Conservation (phyloP, 2,113 vertebrate genomes). For the Sapayoa aenigma region DNA sequence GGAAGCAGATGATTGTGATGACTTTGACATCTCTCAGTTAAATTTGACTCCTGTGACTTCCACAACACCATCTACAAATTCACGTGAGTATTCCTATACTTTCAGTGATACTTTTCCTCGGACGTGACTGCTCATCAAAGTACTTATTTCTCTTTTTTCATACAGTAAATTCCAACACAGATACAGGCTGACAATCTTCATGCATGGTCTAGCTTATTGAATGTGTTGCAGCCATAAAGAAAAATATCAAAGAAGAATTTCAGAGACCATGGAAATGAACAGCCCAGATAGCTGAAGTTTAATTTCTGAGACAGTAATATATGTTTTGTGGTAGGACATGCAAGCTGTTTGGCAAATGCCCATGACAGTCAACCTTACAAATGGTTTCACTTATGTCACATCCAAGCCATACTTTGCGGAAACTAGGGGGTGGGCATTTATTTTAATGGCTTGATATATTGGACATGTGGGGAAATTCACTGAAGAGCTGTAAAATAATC, state of each 20-base stretch:
- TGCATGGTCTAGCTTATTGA: neutral
- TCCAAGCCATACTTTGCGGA: neutral
- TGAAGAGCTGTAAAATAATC: neutral
- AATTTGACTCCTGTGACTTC: constrained; percentile 98
- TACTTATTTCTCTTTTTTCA: neutral
- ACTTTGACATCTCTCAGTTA: constrained; percentile 99
- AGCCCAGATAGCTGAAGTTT: neutral
- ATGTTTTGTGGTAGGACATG: neutral
- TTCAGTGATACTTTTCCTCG: neutral
- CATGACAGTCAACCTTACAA: neutral
- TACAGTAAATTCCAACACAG: neutral
- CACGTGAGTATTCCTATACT: constrained; percentile 82
- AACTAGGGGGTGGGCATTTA: neutral
- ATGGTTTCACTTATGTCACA: neutral
- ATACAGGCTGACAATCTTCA: neutral
- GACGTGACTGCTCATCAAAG: neutral
- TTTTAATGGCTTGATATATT: neutral
- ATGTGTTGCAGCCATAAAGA: neutral
- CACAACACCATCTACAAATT: constrained; percentile 96
- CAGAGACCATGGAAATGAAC: neutral
- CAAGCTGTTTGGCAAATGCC: neutral
- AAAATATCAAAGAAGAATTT: neutral
- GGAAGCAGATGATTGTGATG: constrained; percentile 97
- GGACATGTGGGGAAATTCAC: neutral
- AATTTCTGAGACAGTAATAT: neutral